Base-by-base conservation (phyloP, 2,888 invertebrate species). In the Sthenelais limicola region DNA sequence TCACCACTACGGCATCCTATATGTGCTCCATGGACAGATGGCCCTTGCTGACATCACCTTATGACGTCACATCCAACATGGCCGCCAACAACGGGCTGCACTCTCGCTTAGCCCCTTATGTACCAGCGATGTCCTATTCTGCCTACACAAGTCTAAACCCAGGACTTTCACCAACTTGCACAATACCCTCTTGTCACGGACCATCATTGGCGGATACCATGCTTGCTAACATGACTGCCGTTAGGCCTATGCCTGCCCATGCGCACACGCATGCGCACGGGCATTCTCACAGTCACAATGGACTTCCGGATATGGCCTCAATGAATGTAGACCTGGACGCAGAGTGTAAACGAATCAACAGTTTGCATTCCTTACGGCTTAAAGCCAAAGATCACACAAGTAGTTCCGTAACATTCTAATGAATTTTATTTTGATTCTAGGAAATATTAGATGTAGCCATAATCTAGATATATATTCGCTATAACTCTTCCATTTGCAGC, bases 351-450 rank as follows among this genome's bases (percentile, higher is more conserved):
- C 12, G 70, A 26, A 56, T 70, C 24, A 70, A 38, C 70, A 70
- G 70, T 38, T 21, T 70, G 54, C 38, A 52, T 18, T 70, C 70
- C 9, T 47, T 70, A n/a, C 15, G 70, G 26, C 52, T 70, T n/a
- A 70, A 70, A 30, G 70, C 70, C 28, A 70, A 70, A 47, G 70
- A 70, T 56, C 70, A 70, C 56, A 33, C 51, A 1, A 51, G n/a
- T 51, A n/a, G n/a, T n/a, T n/a, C n/a, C n/a, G n/a, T n/a, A n/a
- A n/a, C n/a, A n/a, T n/a, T n/a, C n/a, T n/a, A n/a, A n/a, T n/a
- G n/a, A n/a, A n/a, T n/a, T n/a, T n/a, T n/a, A n/a, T n/a, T n/a
- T n/a, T n/a, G n/a, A n/a, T n/a, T n/a, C n/a, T n/a, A n/a, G n/a
- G n/a, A n/a, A n/a, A n/a, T n/a, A n/a, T n/a, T n/a, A n/a, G n/a